Percentiles rank a stretch among this genome's conserved stretches.
Evolutionary conservation across 2,888 invertebrate species (phyloP).

Genomic region (Germaria angustata): DNA sequence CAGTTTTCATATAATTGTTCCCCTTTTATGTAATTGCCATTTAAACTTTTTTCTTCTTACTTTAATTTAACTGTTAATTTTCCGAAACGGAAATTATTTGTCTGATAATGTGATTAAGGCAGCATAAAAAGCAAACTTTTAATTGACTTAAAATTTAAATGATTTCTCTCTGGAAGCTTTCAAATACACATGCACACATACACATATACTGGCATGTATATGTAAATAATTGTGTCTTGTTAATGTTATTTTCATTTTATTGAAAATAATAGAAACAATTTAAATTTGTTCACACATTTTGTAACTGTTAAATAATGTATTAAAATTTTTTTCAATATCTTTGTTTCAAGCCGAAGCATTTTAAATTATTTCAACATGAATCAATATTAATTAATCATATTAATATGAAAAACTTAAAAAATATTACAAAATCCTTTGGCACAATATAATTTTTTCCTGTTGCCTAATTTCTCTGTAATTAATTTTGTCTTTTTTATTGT

Average conservation of each 20-base stretch:
- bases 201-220: background rate
- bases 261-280: background rate
- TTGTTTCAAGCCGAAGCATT: background rate
- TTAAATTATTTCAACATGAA: too few relatives aligned
- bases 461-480: background rate
- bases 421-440: background rate
- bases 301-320: background rate
- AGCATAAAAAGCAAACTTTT: slow-evolving; percentile 36
- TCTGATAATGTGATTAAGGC: slow-evolving; percentile 60
- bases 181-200: background rate
- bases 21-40: slow-evolving; percentile 7
- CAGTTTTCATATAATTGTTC: background rate
- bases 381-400: background rate
- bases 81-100: slow-evolving; percentile 65
- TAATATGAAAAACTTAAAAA: background rate
- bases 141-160: slow-evolving; percentile 37
- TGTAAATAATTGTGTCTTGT: background rate
- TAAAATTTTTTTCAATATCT: background rate
- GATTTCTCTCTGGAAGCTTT: background rate
- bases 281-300: background rate
- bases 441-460: background rate
- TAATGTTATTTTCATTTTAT: background rate
- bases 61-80: slow-evolving; percentile 59
- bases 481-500: background rate
- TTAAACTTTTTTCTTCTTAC: slow-evolving; percentile 26